Percentiles rank a stretch among this genome's conserved stretches.
Evolutionary conservation across 1,140 invertebrate genomes (phyloP).

Genomic region (Drosophila santomea): DNA sequence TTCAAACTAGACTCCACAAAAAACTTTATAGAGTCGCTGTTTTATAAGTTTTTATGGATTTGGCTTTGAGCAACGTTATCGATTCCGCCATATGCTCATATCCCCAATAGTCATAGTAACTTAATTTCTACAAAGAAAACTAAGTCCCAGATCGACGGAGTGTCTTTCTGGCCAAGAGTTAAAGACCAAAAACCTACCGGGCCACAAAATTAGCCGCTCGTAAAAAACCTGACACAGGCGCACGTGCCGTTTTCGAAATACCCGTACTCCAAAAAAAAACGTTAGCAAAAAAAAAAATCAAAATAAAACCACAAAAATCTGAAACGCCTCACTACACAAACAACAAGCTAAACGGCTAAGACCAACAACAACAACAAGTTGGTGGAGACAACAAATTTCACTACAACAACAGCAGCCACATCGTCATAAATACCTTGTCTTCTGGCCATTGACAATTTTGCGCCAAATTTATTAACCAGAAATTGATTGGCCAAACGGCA

Average conservation of each 20-base stretch:
- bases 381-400: conserved; percentile 77
- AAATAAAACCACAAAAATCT: conserved; percentile 44
- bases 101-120: conserved; percentile 55
- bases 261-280: conserved; percentile 63
- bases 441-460: conserved; percentile 66
- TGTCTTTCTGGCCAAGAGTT: conserved; percentile 35
- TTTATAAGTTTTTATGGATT: conserved; percentile 55
- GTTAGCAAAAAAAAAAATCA: conserved; percentile 37
- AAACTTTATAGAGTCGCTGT: conserved; percentile 41
- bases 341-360: conserved; percentile 27
- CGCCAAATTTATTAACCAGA: conserved; percentile 80
- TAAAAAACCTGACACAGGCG: conserved; percentile 80
- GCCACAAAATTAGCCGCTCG: conserved; percentile 76
- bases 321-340: conserved; percentile 53
- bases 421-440: conserved; percentile 75
- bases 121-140: conserved; percentile 53
- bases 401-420: conserved; percentile 58
- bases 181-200: conserved; percentile 45
- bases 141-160: conserved; percentile 41
- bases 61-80: conserved; percentile 31
- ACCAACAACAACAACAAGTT: conserved; percentile 47
- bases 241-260: conserved; percentile 81
- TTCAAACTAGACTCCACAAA: conserved; percentile 37
- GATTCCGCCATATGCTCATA: conserved; percentile 30
- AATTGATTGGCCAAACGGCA: conserved; percentile 79